Evolutionary conservation across 2,797 vertebrate species (phyloP).

Genomic region (Aphelocoma californica): DNA sequence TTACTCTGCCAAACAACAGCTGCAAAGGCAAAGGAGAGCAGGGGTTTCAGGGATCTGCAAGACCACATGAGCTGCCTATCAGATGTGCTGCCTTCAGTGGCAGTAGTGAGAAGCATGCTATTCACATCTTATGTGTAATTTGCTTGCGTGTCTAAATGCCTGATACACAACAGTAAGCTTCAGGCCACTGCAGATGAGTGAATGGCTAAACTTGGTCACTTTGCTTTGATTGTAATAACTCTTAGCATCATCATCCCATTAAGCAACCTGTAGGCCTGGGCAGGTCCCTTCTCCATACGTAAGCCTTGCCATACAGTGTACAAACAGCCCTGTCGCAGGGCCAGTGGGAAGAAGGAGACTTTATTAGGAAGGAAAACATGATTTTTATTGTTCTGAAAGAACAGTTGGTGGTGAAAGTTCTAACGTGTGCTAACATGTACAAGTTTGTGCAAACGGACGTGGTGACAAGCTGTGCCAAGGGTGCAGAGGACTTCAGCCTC

Average conservation of each 20-base stretch:
- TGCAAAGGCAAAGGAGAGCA: background rate
- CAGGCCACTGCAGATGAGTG: background rate
- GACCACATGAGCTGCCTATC: background rate
- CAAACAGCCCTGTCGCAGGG: background rate
- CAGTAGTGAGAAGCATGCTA: background rate
- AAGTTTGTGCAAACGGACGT: accelerated
- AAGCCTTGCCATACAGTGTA: background rate
- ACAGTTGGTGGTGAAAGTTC: background rate
- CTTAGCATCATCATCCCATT: background rate
- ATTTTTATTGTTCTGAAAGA: background rate
- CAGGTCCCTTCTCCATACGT: background rate
- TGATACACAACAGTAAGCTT: background rate
- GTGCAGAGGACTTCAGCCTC: background rate
- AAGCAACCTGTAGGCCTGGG: background rate
- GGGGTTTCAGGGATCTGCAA: background rate
- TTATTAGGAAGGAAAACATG: background rate
- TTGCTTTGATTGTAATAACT: background rate
- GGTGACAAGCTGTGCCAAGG: background rate
- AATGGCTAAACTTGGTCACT: background rate
- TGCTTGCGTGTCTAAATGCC: accelerated
- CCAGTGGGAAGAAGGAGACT: background rate
- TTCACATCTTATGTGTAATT: background rate
- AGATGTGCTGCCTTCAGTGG: background rate
- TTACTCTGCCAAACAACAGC: background rate
- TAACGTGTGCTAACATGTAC: background rate